These are phyloP conservation scores for Rotaria magnacalcarata DNA, from an alignment of 2,888 invertebrate genomes.

Conservation along the genomic window DNA sequence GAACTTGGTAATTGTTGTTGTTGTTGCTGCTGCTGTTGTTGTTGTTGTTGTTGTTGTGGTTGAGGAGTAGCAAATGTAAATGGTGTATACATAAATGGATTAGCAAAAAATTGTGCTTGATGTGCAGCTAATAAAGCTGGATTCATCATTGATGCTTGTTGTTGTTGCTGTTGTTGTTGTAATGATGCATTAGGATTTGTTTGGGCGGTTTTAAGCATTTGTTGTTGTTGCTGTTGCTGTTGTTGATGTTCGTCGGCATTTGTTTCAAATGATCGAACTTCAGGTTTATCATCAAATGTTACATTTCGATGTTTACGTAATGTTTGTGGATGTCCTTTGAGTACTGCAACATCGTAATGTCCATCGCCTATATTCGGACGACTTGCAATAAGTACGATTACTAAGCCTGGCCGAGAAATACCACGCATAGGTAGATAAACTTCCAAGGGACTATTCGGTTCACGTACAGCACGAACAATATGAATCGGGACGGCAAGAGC, in stretches of 20 bases:
- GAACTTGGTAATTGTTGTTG: background rate
- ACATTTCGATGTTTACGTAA: slow-evolving; percentile 33
- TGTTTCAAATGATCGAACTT: slow-evolving; percentile 27
- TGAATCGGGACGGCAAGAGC: slow-evolving; percentile 6
- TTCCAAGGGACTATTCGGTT: background rate
- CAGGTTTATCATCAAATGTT: slow-evolving; percentile 33
- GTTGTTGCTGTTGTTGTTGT: background rate
- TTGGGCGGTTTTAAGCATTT: background rate
- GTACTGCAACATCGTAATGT: slow-evolving; percentile 30
- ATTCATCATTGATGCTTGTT: background rate
- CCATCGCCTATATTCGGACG: background rate
- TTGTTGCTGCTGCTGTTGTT: background rate
- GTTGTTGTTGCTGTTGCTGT: background rate
- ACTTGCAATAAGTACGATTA: slow-evolving; percentile 1
- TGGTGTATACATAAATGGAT: slow-evolving; percentile 12
- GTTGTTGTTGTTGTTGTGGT: too few species aligned
- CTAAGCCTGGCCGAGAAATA: background rate
- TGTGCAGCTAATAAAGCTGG: background rate
- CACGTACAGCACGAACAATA: slow-evolving; percentile 4
- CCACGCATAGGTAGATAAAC: background rate
- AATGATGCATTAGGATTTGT: background rate
- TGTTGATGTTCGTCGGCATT: background rate
- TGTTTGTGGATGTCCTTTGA: slow-evolving; percentile 27
- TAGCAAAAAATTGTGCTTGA: slow-evolving; percentile 5
- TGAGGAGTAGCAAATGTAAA: background rate